Percentiles rank a stretch among this genome's conserved stretches.
phyloP scores from a whole-genome alignment of 2,113 vertebrate genomes.

The Rousettus leschenaultii region DNA sequence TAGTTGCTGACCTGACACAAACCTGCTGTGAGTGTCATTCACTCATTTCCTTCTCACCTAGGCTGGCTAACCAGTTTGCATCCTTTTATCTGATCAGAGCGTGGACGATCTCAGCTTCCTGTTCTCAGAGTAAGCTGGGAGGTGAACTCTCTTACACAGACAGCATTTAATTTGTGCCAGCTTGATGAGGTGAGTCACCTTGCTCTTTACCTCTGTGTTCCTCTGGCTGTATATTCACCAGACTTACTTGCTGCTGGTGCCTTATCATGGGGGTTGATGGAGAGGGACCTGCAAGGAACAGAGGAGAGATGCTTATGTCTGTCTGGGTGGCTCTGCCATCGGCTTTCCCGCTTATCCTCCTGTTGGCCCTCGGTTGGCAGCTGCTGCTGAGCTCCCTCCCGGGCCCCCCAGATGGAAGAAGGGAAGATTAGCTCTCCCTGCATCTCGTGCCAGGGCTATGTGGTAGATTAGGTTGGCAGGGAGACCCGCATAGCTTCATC shows the following conservation, averaged over 20 bases:
- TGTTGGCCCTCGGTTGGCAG: slow-evolving; percentile 26
- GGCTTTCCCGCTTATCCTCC: neutral
- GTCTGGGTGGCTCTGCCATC: neutral
- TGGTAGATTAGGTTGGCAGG: slow-evolving; percentile 73
- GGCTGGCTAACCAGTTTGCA: neutral
- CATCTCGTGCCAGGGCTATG: slow-evolving; percentile 54
- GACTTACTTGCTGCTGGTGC: neutral
- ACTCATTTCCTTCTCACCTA: neutral
- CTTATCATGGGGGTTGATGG: slow-evolving; percentile 33
- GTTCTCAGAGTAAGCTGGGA: slow-evolving; percentile 34
- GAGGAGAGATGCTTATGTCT: neutral
- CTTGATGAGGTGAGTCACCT: slow-evolving; percentile 72
- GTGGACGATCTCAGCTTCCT: neutral
- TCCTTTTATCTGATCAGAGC: slow-evolving; percentile 44
- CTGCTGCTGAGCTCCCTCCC: neutral
- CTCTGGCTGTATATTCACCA: neutral
- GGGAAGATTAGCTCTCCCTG: slow-evolving; percentile 63
- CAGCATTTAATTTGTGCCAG: slow-evolving; percentile 67
- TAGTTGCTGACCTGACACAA: neutral
- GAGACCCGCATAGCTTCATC: slow-evolving; percentile 55
- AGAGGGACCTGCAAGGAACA: neutral
- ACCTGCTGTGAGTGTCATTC: neutral
- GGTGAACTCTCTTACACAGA: slow-evolving; percentile 27
- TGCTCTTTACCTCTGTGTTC: slow-evolving; percentile 20
- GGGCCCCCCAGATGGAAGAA: slow-evolving; percentile 35